Evolutionary conservation across 1,140 invertebrate genomes (phyloP).

Genomic region (Trichoplusia ni): DNA sequence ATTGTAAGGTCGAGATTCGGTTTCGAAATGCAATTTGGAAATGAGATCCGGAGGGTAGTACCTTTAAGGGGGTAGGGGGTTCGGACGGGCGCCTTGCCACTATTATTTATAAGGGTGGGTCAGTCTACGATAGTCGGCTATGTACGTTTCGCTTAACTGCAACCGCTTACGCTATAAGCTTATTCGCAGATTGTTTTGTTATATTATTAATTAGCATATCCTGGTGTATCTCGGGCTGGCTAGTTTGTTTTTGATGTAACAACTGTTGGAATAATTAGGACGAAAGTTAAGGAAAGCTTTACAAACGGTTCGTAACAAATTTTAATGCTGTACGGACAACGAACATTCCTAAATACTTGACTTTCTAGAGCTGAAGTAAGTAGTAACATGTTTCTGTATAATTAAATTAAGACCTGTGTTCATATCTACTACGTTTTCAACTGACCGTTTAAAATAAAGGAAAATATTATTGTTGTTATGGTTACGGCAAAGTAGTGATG

Average conservation of each 20-base stretch:
- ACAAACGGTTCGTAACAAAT: too few relatives aligned
- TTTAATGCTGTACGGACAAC: background rate
- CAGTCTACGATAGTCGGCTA: constrained; percentile 69
- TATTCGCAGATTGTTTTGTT: constrained; percentile 66
- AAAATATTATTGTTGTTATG: too few relatives aligned
- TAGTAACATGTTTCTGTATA: background rate
- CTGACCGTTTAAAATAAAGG: too few relatives aligned
- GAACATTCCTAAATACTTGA: too few relatives aligned
- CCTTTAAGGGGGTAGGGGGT: constrained; percentile 71
- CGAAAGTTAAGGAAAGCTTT: too few relatives aligned
- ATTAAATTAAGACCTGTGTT: too few relatives aligned
- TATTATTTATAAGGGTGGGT: constrained; percentile 81
- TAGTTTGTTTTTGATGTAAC: constrained; percentile 27
- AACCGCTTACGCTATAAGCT: constrained; percentile 58
- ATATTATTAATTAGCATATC: constrained; percentile 51
- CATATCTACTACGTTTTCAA: too few relatives aligned
- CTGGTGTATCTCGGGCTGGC: background rate
- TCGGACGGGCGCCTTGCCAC: constrained; percentile 67
- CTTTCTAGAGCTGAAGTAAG: too few relatives aligned
- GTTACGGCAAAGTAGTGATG: too few relatives aligned
- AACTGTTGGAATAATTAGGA: constrained; percentile 21
- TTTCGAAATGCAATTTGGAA: constrained; percentile 80
- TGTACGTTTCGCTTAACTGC: constrained; percentile 55
- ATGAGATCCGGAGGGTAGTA: constrained; percentile 77
- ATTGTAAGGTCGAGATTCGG: constrained; percentile 76